phyloP scores from a whole-genome alignment of 2,888 invertebrate species.

The Deilephila porcellus region DNA sequence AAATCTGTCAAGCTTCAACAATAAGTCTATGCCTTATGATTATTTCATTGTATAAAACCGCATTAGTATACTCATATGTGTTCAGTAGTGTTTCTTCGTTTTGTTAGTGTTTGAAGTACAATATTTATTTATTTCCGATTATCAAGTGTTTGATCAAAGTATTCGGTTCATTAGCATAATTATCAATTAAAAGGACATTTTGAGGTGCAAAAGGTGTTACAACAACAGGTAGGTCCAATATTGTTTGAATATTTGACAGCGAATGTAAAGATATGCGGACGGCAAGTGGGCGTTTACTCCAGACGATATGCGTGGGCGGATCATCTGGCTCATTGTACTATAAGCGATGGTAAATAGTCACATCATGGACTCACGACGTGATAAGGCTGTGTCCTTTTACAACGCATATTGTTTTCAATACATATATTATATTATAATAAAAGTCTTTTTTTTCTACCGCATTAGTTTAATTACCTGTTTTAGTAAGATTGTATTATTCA shows the following conservation, averaged over 20 bases:
- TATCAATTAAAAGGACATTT: slow-evolving; percentile 34
- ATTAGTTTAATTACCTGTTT: too few species aligned
- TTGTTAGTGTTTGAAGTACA: slow-evolving; percentile 3
- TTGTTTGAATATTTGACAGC: slow-evolving; percentile 51
- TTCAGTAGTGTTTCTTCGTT: slow-evolving; percentile 42
- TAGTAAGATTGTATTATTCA: background rate
- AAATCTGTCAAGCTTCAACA: slow-evolving; percentile 71
- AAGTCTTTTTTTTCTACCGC: background rate
- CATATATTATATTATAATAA: too few species aligned
- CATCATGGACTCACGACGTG: slow-evolving; percentile 39
- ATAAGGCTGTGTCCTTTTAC: background rate
- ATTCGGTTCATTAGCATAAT: slow-evolving; percentile 34
- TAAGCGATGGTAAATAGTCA: slow-evolving; percentile 59
- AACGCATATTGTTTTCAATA: background rate
- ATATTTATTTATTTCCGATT: background rate
- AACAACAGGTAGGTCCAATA: slow-evolving; percentile 75
- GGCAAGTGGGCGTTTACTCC: slow-evolving; percentile 72
- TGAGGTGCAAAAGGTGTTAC: slow-evolving; percentile 51
- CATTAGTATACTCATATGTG: slow-evolving; percentile 50
- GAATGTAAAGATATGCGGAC: slow-evolving; percentile 51
- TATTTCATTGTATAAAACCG: slow-evolving; percentile 1
- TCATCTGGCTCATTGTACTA: slow-evolving; percentile 66
- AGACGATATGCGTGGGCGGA: slow-evolving; percentile 72
- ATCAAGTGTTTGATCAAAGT: slow-evolving; percentile 28
- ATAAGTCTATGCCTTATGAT: slow-evolving; percentile 56